Evolutionary conservation across 2,888 invertebrate species (phyloP).

Genomic region (Troglohyphantes excavatus): DNA sequence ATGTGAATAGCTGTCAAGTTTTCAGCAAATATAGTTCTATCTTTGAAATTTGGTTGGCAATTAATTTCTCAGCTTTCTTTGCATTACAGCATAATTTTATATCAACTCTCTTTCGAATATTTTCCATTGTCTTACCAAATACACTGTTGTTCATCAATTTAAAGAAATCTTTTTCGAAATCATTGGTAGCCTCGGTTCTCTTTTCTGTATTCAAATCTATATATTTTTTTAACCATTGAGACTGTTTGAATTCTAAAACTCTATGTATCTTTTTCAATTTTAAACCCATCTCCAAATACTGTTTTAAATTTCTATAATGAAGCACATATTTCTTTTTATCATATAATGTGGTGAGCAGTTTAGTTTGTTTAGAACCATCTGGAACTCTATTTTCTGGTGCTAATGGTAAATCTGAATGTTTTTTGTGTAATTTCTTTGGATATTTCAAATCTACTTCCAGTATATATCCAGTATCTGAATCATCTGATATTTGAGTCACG

Average conservation of each 20-base stretch:
- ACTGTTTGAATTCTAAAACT: conserved; percentile 62
- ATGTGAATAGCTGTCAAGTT: conserved; percentile 46
- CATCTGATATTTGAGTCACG: too few relatives aligned
- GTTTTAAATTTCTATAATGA: conserved; percentile 76
- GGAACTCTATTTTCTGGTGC: conserved; percentile 64
- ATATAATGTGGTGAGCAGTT: conserved; percentile 66
- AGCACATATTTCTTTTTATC: conserved; percentile 79
- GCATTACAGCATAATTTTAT: conserved; percentile 79
- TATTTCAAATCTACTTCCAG: conserved; percentile 53
- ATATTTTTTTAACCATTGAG: conserved; percentile 57
- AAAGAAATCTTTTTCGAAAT: conserved; percentile 81
- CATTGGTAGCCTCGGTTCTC: conserved; percentile 80
- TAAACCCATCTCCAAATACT: conserved; percentile 76
- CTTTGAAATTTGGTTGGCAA: conserved; percentile 63
- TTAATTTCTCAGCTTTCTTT: conserved; percentile 42
- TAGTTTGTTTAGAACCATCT: conserved; percentile 57
- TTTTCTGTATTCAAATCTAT: conserved; percentile 78
- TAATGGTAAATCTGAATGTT: conserved; percentile 67
- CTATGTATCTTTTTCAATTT: conserved; percentile 80
- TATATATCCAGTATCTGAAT: conserved; percentile 40
- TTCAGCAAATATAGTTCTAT: not conserved
- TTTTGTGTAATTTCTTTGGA: not conserved
- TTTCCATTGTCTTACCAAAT: conserved; percentile 82
- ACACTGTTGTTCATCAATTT: conserved; percentile 80
- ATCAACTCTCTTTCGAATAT: conserved; percentile 81